phyloP scores from a whole-genome alignment of 2,888 invertebrate species.

The Therioaphis trifolii region DNA sequence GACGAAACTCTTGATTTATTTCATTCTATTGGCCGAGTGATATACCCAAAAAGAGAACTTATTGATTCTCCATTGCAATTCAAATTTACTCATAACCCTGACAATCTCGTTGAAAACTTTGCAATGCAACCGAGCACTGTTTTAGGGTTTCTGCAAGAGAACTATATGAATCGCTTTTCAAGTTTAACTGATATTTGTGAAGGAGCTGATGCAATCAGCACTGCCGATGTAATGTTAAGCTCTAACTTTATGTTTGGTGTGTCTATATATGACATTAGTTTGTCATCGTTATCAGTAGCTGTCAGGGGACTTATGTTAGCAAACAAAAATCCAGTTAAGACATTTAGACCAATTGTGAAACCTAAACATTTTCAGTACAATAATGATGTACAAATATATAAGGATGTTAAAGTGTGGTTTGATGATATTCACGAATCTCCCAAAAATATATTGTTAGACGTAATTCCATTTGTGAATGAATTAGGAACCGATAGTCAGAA shows the following conservation, averaged over 20 bases:
- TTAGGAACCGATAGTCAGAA: conserved; percentile 48
- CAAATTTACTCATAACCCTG: conserved; percentile 74
- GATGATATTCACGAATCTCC: conserved; percentile 37
- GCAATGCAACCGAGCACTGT: conserved; percentile 76
- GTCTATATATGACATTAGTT: conserved; percentile 28
- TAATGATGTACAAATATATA: conserved; percentile 43
- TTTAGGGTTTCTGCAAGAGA: conserved; percentile 78
- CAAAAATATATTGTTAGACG: conserved; percentile 55
- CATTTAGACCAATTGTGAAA: conserved; percentile 60
- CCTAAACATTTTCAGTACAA: conserved; percentile 55
- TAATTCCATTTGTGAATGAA: conserved; percentile 56
- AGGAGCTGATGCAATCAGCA: conserved; percentile 77
- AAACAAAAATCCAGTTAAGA: conserved; percentile 73
- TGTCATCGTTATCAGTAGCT: conserved; percentile 68
- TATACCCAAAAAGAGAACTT: conserved; percentile 62
- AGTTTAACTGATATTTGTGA: conserved; percentile 71
- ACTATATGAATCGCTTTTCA: conserved; percentile 72
- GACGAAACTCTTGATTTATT: conserved; percentile 61
- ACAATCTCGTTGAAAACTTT: conserved; percentile 77
- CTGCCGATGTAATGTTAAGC: conserved; percentile 76
- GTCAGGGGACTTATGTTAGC: conserved; percentile 79
- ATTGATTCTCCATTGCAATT: conserved; percentile 26
- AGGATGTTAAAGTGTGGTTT: conserved; percentile 40
- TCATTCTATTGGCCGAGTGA: conserved; percentile 63
- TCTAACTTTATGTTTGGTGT: conserved; percentile 41